Base-by-base conservation (phyloP, 2,113 vertebrate genomes). In the Nansenia antarctica region DNA sequence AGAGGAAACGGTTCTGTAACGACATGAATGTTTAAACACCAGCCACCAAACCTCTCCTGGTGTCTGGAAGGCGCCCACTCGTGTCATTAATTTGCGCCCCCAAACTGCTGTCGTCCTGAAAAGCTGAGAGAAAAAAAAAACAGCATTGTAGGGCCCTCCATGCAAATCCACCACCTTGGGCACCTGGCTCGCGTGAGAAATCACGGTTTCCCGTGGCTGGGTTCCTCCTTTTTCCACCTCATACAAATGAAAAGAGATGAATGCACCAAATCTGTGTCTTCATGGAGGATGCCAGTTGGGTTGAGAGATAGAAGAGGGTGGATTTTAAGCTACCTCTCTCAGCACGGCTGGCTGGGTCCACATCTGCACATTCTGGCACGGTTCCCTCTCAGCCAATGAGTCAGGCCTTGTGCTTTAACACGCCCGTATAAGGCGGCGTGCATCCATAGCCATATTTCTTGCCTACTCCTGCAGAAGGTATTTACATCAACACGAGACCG, bases 21-120 rank as follows among this genome's bases (percentile, higher is more conserved):
- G n/a, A 62, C 83, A 90, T 90, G 77, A 91, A 92, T 91, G 85
- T 91, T 91, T 91, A 87, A 92, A 90, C 78, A 84, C 72, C 73
- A 88, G 84, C 76, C 86, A 76, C 84, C 79, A 81, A 88, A 86
- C 81, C 74, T 81, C 84, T 62, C n/a, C 68, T 63, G 72, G 67
- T 65, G 65, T 87, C 74, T 79, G 69, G 63, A 76, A 65, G 62
- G 81, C 77, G 73, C 67, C 76, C 70, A 18, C 63, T 73, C 77
- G 72, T 77, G 85, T 81, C 82, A 88, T 85, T 86, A 82, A 89
- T 91, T 85, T 90, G 79, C 60, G 77, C 69, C 70, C 73, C 70
- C 73, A 79, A 82, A 73, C 85, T 78, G 77, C 73, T 74, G 81
- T 85, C 79, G n/a, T n/a, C n/a, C n/a, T n/a, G n/a, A n/a, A n/a